Evolutionary conservation across 2,797 vertebrate species (phyloP).

Genomic region (Xenentodon cancila): DNA sequence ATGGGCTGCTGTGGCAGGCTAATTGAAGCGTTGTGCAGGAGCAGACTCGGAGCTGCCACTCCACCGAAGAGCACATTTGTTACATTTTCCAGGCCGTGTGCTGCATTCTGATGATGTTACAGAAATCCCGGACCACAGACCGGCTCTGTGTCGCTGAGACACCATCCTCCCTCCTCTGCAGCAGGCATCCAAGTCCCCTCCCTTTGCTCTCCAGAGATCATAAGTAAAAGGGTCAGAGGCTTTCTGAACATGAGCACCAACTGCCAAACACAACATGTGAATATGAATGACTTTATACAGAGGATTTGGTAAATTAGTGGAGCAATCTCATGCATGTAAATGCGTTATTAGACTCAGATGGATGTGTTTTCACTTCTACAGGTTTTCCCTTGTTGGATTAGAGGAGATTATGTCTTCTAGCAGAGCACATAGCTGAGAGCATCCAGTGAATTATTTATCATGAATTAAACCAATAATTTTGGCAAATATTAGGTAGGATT

Average conservation of each 20-base stretch:
- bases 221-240: slow-evolving; percentile 36
- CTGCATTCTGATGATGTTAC: slow-evolving; percentile 81
- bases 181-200: slow-evolving; percentile 14
- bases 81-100: slow-evolving; percentile 73
- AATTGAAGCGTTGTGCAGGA: slow-evolving; percentile 80
- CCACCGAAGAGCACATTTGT: slow-evolving; percentile 77
- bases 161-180: slow-evolving; percentile 2
- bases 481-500: slow-evolving; percentile 58
- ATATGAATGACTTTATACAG: slow-evolving; percentile 41
- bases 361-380: slow-evolving; percentile 39
- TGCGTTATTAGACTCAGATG: slow-evolving; percentile 52
- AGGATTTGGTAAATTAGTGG: slow-evolving; percentile 48
- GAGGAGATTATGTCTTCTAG: slow-evolving; percentile 51
- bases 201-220: slow-evolving; percentile 29
- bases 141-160: slow-evolving; percentile 14
- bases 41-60: slow-evolving; percentile 75
- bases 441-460: slow-evolving; percentile 77
- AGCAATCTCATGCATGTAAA: slow-evolving; percentile 58
- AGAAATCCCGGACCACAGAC: slow-evolving; percentile 38
- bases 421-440: slow-evolving; percentile 77
- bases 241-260: slow-evolving; percentile 47
- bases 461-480: slow-evolving; percentile 62
- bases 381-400: slow-evolving; percentile 55
- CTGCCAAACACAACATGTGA: slow-evolving; percentile 38
- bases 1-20: slow-evolving; percentile 72